A percentile compares a stretch with the other conserved stretches of the same genome.
Evolutionary conservation across 35 echinoderm and acorn worm species (phyloP).

Genomic region (Heliocidaris tuberculata): DNA sequence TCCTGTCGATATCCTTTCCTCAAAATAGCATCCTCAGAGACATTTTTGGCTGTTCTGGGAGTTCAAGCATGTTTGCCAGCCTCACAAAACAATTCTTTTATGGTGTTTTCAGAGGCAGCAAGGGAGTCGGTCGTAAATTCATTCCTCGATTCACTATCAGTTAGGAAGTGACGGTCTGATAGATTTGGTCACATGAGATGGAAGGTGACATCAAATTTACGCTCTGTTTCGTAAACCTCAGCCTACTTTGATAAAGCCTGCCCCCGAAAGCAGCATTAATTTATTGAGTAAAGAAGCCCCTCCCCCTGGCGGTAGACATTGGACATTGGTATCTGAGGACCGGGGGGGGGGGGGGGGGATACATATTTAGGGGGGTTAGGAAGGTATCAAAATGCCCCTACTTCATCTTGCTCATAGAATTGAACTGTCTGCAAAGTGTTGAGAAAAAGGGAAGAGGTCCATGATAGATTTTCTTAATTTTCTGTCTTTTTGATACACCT

Average conservation of each 20-base stretch:
- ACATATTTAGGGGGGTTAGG: too few relatives aligned
- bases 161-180: slow-evolving; percentile 10
- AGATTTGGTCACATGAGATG: slow-evolving; percentile 9
- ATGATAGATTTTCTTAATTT: too few relatives aligned
- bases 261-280: not conserved
- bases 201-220: not conserved
- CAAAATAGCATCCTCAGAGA: not conserved
- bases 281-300: not conserved
- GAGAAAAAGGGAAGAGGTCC: not conserved
- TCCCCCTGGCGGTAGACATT: too few relatives aligned
- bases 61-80: not conserved
- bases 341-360: too few relatives aligned
- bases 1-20: not conserved
- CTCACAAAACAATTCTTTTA: slow-evolving; percentile 18
- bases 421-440: too few relatives aligned
- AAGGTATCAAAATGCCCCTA: too few relatives aligned
- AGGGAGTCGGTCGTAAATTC: not conserved
- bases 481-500: too few relatives aligned
- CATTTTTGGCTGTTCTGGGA: not conserved
- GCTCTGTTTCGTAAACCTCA: not conserved
- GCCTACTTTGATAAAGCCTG: not conserved
- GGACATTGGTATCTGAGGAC: too few relatives aligned
- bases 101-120: not conserved
- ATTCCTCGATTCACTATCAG: not conserved
- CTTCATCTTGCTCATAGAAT: too few relatives aligned